Evolutionary conservation across 2,888 invertebrate species (phyloP).

Genomic region (Troglohyphantes excavatus): DNA sequence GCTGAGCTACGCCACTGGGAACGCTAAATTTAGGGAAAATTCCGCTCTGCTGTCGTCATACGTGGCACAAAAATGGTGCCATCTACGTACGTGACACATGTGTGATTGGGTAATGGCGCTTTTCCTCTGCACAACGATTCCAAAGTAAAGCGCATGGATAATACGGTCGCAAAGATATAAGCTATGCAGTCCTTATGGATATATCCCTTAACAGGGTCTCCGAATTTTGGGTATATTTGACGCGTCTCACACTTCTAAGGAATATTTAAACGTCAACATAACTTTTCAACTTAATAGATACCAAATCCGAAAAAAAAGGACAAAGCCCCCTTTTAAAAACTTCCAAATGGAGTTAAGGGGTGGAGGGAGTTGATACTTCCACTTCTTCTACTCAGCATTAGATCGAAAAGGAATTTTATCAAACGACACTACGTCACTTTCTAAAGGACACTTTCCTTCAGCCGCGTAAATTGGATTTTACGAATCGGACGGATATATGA

Average conservation of each 20-base stretch:
- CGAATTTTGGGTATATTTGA: neutral
- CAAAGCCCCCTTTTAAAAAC: neutral
- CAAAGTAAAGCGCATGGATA: too few species aligned
- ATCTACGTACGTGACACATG: too few species aligned
- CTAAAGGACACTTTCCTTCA: constrained; percentile 39
- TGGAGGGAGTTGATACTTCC: constrained; percentile 43
- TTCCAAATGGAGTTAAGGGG: neutral
- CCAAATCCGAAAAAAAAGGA: neutral
- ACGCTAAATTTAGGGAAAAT: too few species aligned
- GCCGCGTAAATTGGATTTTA: constrained; percentile 59
- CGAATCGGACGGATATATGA: constrained; percentile 56
- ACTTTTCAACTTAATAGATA: neutral
- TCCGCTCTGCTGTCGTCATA: too few species aligned
- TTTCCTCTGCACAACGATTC: too few species aligned
- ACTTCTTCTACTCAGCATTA: neutral
- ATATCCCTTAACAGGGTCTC: neutral
- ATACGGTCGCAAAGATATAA: too few species aligned
- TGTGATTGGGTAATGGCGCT: too few species aligned
- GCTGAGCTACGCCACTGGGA: too few species aligned
- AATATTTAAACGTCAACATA: neutral
- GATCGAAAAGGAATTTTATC: constrained; percentile 28
- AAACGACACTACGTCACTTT: constrained; percentile 52
- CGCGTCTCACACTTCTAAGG: neutral
- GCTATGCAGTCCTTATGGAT: too few species aligned
- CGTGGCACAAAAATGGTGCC: too few species aligned